phyloP scores from a whole-genome alignment of 1,140 invertebrate species.

The Drosophila pruinosa region DNA sequence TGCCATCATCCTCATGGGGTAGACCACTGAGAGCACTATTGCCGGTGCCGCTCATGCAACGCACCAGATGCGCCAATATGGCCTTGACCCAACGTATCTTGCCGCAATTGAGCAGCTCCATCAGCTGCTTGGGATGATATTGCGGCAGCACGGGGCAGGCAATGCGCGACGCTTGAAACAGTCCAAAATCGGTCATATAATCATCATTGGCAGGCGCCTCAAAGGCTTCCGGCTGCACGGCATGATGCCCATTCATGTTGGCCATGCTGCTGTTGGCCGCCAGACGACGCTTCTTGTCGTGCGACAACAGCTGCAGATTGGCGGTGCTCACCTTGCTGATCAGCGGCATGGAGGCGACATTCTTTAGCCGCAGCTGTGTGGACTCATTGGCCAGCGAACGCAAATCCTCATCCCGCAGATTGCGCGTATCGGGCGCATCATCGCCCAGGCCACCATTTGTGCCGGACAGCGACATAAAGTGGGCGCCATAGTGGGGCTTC shows the following conservation, averaged over 20 bases:
- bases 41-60: slow-evolving; percentile 86
- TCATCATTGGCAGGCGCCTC: slow-evolving; percentile 82
- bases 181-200: slow-evolving; percentile 95
- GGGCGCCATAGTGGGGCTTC: slow-evolving; percentile 86
- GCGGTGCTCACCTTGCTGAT: slow-evolving; percentile 91
- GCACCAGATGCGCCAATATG: slow-evolving; percentile 97
- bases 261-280: slow-evolving; percentile 65
- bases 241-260: slow-evolving; percentile 53
- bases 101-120: slow-evolving; percentile 99
- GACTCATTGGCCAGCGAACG: slow-evolving; percentile 89
- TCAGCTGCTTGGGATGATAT: slow-evolving; percentile 99
- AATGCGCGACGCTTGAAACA: slow-evolving; percentile 98
- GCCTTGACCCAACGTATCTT: slow-evolving; percentile 99
- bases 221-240: not conserved
- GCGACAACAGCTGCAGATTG: slow-evolving; percentile 89
- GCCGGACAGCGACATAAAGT: slow-evolving; percentile 47
- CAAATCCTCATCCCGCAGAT: slow-evolving; percentile 91
- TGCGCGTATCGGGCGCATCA: slow-evolving; percentile 86
- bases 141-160: slow-evolving; percentile 99
- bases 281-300: slow-evolving; percentile 85
- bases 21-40: slow-evolving; percentile 9
- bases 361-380: slow-evolving; percentile 87
- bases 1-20: slow-evolving; percentile 85
- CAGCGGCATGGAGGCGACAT: slow-evolving; percentile 90
- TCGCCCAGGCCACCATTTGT: slow-evolving; percentile 36